phyloP scores from a whole-genome alignment of 2,113 vertebrate genomes.

The Pimephales promelas region DNA sequence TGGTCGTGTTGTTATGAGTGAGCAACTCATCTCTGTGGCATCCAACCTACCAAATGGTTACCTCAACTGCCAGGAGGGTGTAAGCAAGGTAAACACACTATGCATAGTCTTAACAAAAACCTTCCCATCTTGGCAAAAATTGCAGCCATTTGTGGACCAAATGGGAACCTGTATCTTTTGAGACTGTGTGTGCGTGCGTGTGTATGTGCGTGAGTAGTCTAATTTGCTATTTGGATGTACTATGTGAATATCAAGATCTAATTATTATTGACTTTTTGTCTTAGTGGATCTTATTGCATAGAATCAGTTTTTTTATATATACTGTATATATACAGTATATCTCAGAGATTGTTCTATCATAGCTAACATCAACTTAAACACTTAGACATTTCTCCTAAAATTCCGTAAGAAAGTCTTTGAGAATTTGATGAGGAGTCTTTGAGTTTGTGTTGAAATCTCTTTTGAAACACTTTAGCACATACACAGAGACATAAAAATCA shows the following conservation, averaged over 20 bases:
- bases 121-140: neutral
- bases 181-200: neutral
- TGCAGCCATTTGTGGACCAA: conserved; percentile 5
- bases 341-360: neutral
- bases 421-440: neutral
- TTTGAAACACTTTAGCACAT: neutral
- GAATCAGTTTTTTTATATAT: neutral
- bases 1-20: conserved; percentile 87
- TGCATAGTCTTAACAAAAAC: conserved; percentile 25
- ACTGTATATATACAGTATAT: no score
- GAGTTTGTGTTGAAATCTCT: neutral
- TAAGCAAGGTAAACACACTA: conserved; percentile 81
- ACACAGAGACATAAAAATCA: neutral
- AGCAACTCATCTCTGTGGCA: conserved; percentile 88
- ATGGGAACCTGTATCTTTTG: neutral
- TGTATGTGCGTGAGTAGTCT: neutral
- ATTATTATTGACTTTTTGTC: neutral
- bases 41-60: conserved; percentile 87
- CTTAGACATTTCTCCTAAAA: neutral
- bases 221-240: neutral
- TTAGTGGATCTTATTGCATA: neutral
- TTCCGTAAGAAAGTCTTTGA: neutral
- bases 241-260: neutral
- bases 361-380: neutral
- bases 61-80: conserved; percentile 83